phyloP scores from a whole-genome alignment of 1,140 invertebrate species.

The Drosophila tani region DNA sequence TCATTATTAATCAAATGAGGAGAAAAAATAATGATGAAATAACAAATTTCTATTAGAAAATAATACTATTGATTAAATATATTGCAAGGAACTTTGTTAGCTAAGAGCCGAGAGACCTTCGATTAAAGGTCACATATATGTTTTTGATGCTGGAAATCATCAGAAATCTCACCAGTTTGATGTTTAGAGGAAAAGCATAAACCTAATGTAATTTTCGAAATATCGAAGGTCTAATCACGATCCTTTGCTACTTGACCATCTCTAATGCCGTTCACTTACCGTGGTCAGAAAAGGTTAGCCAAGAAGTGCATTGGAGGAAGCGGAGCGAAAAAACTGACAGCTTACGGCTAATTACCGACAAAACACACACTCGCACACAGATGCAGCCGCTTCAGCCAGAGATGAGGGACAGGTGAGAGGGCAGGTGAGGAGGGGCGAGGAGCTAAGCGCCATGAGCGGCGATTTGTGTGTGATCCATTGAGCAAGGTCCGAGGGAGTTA shows the following conservation, averaged over 20 bases:
- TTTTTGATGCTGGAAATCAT: too few relatives aligned
- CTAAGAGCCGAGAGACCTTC: not conserved
- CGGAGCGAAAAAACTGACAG: constrained; percentile 82
- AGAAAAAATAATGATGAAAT: not conserved
- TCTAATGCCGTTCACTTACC: constrained; percentile 8
- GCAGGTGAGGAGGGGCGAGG: constrained; percentile 1
- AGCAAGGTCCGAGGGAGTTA: constrained; percentile 58
- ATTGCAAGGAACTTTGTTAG: not conserved
- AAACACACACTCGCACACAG: constrained; percentile 49
- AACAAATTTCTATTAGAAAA: not conserved
- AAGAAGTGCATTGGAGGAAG: constrained; percentile 39
- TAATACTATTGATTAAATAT: not conserved
- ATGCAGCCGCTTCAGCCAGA: constrained; percentile 6
- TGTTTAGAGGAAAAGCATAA: too few relatives aligned
- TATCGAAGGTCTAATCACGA: not conserved
- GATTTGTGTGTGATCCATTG: constrained; percentile 79
- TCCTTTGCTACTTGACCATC: not conserved
- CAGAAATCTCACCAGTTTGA: too few relatives aligned
- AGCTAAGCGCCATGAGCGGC: constrained; percentile 63
- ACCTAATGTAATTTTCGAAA: not conserved
- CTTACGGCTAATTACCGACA: constrained; percentile 82
- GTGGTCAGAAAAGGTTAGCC: constrained; percentile 44
- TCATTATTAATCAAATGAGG: not conserved
- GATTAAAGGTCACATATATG: too few relatives aligned
- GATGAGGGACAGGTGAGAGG: constrained; percentile 25